phyloP scores from a whole-genome alignment of 2,888 invertebrate genomes.

The Campoletis raptor region DNA sequence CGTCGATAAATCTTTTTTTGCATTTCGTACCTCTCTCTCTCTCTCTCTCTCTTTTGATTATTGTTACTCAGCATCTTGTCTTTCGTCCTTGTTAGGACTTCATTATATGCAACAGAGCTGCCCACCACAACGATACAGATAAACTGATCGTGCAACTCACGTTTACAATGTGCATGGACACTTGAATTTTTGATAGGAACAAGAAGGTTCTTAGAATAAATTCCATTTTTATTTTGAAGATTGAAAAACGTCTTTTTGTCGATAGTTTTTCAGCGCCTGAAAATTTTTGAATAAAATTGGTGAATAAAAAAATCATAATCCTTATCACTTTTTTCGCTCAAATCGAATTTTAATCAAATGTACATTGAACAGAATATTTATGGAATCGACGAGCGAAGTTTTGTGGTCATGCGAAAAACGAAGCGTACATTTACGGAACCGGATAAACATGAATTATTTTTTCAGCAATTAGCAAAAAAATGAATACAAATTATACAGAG shows the following conservation, averaged over 20 bases:
- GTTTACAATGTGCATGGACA: constrained; percentile 7
- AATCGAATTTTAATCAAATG: background rate
- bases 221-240: background rate
- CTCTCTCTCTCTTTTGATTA: constrained; percentile 23
- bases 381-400: background rate
- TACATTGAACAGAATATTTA: background rate
- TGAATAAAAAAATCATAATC: background rate
- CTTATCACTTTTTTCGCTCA: background rate
- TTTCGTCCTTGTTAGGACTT: constrained; percentile 49
- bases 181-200: constrained; percentile 41
- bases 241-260: background rate
- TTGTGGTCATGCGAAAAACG: background rate
- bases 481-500: background rate
- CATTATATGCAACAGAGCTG: constrained; percentile 45
- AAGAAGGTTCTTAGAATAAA: background rate
- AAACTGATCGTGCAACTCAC: constrained; percentile 40
- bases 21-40: constrained; percentile 12
- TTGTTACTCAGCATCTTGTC: background rate
- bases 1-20: constrained; percentile 2
- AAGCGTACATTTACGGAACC: background rate
- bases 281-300: too few relatives aligned
- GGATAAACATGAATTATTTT: background rate
- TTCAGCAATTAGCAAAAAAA: background rate
- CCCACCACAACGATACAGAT: constrained; percentile 22
- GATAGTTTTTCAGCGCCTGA: background rate